These are phyloP conservation scores for Galerucella pusilla DNA, from an alignment of 2,888 invertebrate genomes.

Conservation along the genomic window DNA sequence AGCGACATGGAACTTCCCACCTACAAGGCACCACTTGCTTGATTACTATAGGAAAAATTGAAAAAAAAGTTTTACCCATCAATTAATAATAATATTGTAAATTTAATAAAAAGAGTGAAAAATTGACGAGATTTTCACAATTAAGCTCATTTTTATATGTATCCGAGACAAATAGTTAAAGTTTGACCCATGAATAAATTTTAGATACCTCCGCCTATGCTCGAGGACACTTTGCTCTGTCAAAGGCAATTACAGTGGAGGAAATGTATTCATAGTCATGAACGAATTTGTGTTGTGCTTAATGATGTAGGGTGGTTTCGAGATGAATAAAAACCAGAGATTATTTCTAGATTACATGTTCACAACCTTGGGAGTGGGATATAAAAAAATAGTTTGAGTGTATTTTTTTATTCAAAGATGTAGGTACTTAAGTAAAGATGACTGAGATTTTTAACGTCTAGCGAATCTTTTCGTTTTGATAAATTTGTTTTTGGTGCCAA, in stretches of 20 bases:
- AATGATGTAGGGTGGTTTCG: conserved; percentile 33
- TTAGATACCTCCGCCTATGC: conserved; percentile 6
- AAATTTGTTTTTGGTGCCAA: background rate
- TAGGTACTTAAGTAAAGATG: no score
- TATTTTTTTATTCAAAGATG: no score
- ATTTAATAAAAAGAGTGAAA: no score
- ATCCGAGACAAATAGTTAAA: background rate
- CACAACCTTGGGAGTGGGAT: background rate
- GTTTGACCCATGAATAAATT: conserved; percentile 2
- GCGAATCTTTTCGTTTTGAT: background rate
- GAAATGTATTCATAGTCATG: conserved; percentile 42
- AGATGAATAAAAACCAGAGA: conserved; percentile 25
- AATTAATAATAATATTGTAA: no score
- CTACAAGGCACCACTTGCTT: no score
- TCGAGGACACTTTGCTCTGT: conserved; percentile 31
- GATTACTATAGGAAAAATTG: no score
- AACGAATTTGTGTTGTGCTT: conserved; percentile 28
- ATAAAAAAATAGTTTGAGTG: no score
- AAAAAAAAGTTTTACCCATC: no score
- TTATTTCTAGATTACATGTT: conserved; percentile 22
- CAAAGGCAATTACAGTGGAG: conserved; percentile 35
- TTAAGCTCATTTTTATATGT: background rate
- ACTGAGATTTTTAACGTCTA: no score
- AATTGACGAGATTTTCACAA: no score
- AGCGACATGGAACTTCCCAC: no score